Percentiles rank a stretch among this genome's conserved stretches.
phyloP scores from a whole-genome alignment of 2,888 invertebrate species.

The Lamellibrachia columna region DNA sequence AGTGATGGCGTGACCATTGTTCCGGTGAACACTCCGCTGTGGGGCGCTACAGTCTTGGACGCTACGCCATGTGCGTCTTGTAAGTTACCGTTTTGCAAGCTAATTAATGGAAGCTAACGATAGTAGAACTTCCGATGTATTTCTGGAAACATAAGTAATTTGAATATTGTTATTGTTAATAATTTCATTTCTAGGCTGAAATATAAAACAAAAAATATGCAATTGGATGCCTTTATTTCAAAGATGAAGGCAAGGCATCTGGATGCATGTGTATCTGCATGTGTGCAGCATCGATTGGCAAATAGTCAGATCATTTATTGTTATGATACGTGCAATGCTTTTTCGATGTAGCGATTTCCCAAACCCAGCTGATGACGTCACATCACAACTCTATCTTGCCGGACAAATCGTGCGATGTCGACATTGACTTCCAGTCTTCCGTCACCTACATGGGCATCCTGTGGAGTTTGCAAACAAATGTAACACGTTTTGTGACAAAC shows the following conservation, averaged over 20 bases:
- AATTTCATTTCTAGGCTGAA: too few species aligned
- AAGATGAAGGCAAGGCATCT: too few species aligned
- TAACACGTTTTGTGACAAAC: neutral
- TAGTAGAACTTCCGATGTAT: neutral
- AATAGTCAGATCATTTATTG: too few species aligned
- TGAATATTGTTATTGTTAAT: too few species aligned
- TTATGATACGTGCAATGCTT: neutral
- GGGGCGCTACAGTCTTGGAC: neutral
- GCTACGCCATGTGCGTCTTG: neutral
- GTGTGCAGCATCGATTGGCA: neutral
- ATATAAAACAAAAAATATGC: too few species aligned
- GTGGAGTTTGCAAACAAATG: neutral
- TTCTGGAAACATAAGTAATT: neutral
- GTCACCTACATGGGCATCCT: neutral
- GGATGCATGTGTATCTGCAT: neutral
- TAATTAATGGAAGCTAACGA: neutral
- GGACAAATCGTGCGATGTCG: neutral
- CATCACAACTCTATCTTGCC: neutral
- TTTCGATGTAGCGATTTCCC: neutral
- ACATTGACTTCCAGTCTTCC: neutral
- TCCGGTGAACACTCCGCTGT: neutral
- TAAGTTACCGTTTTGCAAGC: neutral
- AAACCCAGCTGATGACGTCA: neutral
- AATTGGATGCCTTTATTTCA: too few species aligned
- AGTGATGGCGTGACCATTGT: neutral